A percentile compares a stretch with the other conserved stretches of the same genome.
These are phyloP conservation scores for Cochlearius cochlearius DNA, from an alignment of 2,113 vertebrate genomes.

Conservation along the genomic window DNA sequence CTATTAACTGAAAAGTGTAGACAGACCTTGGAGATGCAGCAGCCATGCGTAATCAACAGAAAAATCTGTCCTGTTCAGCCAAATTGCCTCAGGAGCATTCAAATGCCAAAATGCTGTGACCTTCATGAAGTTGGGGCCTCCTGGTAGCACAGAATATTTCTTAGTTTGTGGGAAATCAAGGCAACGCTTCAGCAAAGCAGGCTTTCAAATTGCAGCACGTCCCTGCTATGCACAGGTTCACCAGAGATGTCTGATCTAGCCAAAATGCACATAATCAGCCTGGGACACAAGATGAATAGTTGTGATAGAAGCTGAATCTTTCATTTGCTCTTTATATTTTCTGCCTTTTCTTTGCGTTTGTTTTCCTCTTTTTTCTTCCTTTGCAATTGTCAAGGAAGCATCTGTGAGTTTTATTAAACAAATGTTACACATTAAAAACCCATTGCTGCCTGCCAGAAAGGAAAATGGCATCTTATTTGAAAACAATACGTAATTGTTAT, in stretches of 20 bases:
- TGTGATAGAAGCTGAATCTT: not conserved
- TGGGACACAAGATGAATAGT: not conserved
- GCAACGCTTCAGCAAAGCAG: not conserved
- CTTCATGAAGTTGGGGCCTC: not conserved
- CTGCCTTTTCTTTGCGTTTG: not conserved
- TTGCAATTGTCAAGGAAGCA: conserved; percentile 39
- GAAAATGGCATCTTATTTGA: conserved; percentile 46
- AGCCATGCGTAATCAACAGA: not conserved
- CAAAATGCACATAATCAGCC: not conserved
- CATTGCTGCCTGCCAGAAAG: conserved; percentile 23
- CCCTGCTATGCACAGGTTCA: not conserved
- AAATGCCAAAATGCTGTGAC: not conserved
- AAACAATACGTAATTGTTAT: conserved; percentile 54
- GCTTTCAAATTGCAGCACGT: not conserved
- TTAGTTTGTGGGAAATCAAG: not conserved
- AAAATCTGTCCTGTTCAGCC: not conserved
- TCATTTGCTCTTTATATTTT: not conserved
- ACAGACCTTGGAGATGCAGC: not conserved
- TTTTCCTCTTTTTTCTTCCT: conserved; percentile 1
- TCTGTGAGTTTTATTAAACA: conserved; percentile 48
- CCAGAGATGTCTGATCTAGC: not conserved
- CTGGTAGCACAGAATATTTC: not conserved
- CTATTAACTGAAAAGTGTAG: not conserved
- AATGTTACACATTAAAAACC: conserved; percentile 47
- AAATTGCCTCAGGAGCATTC: not conserved